Base-by-base conservation (phyloP, 2,113 vertebrate species). In the Equus przewalskii region DNA sequence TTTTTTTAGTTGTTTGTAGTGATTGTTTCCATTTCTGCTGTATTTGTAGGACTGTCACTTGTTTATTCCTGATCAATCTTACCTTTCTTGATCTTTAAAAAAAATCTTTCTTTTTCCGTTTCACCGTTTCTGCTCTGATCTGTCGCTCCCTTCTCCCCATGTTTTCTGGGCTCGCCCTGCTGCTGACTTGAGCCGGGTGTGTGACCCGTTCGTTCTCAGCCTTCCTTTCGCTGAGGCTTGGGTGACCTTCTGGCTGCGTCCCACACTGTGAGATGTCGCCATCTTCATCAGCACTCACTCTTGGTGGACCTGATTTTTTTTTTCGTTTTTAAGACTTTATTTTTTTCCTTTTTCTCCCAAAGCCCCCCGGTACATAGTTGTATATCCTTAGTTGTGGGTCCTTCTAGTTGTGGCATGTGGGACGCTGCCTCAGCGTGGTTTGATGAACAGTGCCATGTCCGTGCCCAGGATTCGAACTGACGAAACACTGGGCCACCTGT, bases 221-320 rank as follows among this genome's bases (percentile, higher is more conserved):
- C 19, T 13, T 7, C 28, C 41, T 4, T 22, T 13, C 46, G 21
- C 46, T 6, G 60, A 60, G 33, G 46, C n/a, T 2, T 14, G 2
- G 3, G 33, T 6, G 21, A 30, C 33, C 33, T 21, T 62, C n/a
- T 26, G 9, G 54, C 92, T 56, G 64, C 41, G 36, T 41, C 51
- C 51, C 41, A 65, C 9, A 3, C 58, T 49, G 19, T 28, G 62
- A 58, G 33, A 80, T 70, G 60, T 70, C 91, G 46, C 51, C 4
- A 10, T 93, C 82, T 88, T 85, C 83, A 28, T 93, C 88, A 56
- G 46, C 44, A 30, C 92, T 80, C 92, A 62, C 89, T 69, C 24
- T 12, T 11, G 30, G 56, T 11, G 21, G 60, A 65, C 75, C 78
- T 6, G 2, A 15, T 73, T 49, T 89, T 96, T 79, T 19, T 92